Evolutionary conservation across 1,140 invertebrate species (phyloP), one percentile per base, ranked within the genome.

Genomic region (Euura lappo): DNA sequence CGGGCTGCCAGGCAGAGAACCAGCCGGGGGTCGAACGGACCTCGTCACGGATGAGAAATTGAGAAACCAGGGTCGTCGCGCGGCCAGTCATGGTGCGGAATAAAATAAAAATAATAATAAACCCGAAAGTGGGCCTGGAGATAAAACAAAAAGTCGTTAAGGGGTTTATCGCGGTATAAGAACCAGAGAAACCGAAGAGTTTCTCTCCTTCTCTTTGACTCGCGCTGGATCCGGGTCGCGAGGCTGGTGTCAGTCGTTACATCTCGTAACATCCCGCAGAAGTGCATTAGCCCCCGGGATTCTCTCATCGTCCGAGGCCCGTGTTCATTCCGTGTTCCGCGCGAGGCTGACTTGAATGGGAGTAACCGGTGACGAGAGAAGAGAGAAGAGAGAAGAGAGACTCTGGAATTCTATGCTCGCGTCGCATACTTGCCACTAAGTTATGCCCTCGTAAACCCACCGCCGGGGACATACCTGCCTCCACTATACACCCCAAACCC

Each of bases 371-470:
- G 28, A 28, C 28, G 28, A 28, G 28, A 28, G 28, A 28, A 28
- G 51, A 60, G 51, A 60, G 3, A n/a, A 60, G 51, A 11, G 51
- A 11, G 51, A 3, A n/a, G 5, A 6, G 51, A 60, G 51, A 60
- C 51, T 60, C 51, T 60, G 51, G 51, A 60, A 60, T 60, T 60
- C 51, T 60, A 60, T 60, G 51, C 51, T n/a, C 51, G 51, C 51
- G 13, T 60, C 51, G 51, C 51, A 60, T 60, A 60, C 51, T 60
- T 60, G 51, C 51, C 51, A 60, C 51, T 60, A 60, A 60, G 51
- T 60, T 60, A 60, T 60, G 51, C 51, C 51, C 51, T 60, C 51
- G 51, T 60, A 60, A 60, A 60, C 51, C 51, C 13, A 60, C 51
- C 51, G 51, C 51, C 51, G 13, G 51, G 13, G 51, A 60, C 51